These are phyloP conservation scores for Odontothrips loti DNA, from an alignment of 2,888 invertebrate species.

Conservation along the genomic window DNA sequence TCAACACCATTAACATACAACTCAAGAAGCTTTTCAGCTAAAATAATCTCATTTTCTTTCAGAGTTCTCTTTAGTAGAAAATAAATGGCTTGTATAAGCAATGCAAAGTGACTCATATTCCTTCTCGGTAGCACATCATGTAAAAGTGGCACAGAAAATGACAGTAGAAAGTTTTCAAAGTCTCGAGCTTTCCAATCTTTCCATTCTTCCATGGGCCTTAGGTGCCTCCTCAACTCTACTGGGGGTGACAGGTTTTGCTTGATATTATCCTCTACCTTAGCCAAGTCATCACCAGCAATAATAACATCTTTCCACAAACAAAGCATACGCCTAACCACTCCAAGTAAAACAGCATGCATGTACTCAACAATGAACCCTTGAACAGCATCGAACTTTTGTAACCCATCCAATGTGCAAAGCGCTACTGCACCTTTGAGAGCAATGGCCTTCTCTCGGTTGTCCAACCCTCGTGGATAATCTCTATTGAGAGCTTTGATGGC, in stretches of 20 bases:
- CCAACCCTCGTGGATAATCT: background rate
- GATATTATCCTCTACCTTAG: background rate
- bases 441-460: background rate
- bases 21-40: background rate
- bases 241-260: background rate
- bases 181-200: background rate
- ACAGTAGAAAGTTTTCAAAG: background rate
- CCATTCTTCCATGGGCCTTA: background rate
- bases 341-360: no score
- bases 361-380: background rate
- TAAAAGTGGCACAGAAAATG: background rate
- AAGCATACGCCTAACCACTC: background rate
- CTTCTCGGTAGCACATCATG: background rate
- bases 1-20: background rate
- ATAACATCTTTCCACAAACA: background rate
- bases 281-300: background rate
- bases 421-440: background rate
- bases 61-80: background rate
- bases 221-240: background rate
- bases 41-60: background rate
- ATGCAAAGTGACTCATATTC: background rate
- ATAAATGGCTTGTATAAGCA: background rate
- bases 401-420: background rate
- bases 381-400: background rate
- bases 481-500: background rate